Conservation (phyloP, 2,888 invertebrate species). For the Trichopoda pennipes region DNA sequence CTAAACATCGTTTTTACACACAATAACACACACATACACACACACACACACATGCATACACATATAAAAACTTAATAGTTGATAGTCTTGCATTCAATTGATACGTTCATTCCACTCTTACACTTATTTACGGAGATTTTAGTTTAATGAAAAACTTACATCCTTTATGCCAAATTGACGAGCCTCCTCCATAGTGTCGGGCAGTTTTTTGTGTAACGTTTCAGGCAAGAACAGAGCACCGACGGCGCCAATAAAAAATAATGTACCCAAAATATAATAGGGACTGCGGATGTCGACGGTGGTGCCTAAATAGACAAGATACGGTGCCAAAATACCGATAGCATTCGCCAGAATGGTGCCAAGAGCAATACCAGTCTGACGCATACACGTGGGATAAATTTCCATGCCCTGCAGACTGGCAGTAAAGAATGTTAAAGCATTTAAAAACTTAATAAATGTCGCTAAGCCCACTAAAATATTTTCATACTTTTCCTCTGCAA, state of each 20-base stretch:
- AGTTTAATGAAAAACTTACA: conserved; percentile 72
- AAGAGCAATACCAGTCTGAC: conserved; percentile 85
- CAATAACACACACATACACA: conserved; percentile 4
- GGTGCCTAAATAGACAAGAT: conserved; percentile 83
- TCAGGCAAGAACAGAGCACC: conserved; percentile 84
- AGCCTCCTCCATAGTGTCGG: conserved; percentile 85
- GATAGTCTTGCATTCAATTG: conserved; percentile 42
- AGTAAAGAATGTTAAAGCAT: conserved; percentile 83
- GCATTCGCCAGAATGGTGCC: conserved; percentile 83
- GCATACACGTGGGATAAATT: conserved; percentile 85
- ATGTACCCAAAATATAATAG: conserved; percentile 80
- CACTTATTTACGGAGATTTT: conserved; percentile 6
- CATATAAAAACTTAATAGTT: conserved; percentile 20
- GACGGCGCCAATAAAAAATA: conserved; percentile 81
- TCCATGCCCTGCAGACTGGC: conserved; percentile 85
- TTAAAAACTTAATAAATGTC: conserved; percentile 82
- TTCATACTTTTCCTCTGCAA: conserved; percentile 75
- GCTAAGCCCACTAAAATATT: conserved; percentile 79
- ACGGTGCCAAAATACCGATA: conserved; percentile 83
- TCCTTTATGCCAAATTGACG: conserved; percentile 82
- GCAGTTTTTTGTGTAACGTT: conserved; percentile 84
- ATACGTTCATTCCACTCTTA: conserved; percentile 42
- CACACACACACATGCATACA: conserved; percentile 10
- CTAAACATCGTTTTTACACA: conserved; percentile 59
- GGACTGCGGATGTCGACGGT: conserved; percentile 81